These are phyloP conservation scores for Triops cancriformis DNA, from an alignment of 1,140 invertebrate species.

Conservation along the genomic window DNA sequence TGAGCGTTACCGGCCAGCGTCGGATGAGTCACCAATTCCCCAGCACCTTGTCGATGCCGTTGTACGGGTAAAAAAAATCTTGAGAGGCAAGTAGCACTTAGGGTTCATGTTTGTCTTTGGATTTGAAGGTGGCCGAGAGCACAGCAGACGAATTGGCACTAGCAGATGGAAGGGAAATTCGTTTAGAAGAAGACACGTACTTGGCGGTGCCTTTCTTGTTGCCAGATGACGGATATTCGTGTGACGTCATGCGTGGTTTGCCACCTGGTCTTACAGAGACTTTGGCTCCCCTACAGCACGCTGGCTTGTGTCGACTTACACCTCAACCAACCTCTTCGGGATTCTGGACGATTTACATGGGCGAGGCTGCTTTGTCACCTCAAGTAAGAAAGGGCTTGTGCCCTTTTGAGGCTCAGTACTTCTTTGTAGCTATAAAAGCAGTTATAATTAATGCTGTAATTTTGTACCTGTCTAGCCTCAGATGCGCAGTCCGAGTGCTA, in stretches of 20 bases:
- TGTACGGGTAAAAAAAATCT: constrained; percentile 47
- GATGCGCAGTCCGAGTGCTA: not conserved
- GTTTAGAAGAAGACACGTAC: constrained; percentile 68
- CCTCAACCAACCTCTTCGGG: constrained; percentile 82
- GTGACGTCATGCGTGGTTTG: constrained; percentile 86
- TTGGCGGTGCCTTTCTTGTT: constrained; percentile 82
- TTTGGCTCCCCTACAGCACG: constrained; percentile 72
- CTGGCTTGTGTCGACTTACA: constrained; percentile 77
- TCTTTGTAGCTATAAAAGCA: not conserved
- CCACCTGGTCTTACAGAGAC: constrained; percentile 89
- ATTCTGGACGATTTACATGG: constrained; percentile 91
- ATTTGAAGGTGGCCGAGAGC: constrained; percentile 65
- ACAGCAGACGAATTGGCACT: constrained; percentile 85
- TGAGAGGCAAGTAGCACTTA: not conserved
- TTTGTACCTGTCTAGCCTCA: not conserved
- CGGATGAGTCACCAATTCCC: constrained; percentile 47
- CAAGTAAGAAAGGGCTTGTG: constrained; percentile 3
- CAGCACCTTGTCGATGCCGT: constrained; percentile 57
- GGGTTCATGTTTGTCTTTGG: constrained; percentile 26
- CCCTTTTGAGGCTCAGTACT: constrained; percentile 16
- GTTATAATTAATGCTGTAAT: constrained; percentile 19
- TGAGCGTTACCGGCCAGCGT: constrained; percentile 66
- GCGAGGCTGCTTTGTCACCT: constrained; percentile 32
- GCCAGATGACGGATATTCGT: constrained; percentile 96
- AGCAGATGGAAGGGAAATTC: constrained; percentile 65